These are phyloP conservation scores for Galerucella calmariensis DNA, from an alignment of 2,888 invertebrate genomes.

Conservation along the genomic window DNA sequence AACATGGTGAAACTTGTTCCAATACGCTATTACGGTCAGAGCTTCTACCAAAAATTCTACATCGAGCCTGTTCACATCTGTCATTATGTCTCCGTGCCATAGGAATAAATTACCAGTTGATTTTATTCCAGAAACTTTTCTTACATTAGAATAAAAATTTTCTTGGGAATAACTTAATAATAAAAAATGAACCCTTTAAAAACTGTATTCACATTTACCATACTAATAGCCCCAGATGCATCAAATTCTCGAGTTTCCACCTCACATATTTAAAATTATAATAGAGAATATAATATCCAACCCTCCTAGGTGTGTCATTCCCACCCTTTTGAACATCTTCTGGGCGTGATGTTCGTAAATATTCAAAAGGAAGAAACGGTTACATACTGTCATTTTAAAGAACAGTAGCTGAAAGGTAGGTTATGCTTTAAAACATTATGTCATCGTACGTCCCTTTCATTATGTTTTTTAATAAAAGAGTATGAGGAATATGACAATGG, in stretches of 20 bases:
- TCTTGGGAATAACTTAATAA: no score
- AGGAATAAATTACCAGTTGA: no score
- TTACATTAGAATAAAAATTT: no score
- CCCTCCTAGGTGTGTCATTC: conserved; percentile 39
- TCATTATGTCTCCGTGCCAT: no score
- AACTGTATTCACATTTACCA: not conserved
- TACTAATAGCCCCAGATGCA: conserved; percentile 8
- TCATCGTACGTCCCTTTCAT: conserved; percentile 4
- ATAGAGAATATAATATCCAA: conserved; percentile 33
- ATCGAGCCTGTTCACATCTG: no score
- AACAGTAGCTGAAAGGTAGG: conserved; percentile 20
- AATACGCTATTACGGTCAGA: no score
- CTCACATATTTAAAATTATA: conserved; percentile 23
- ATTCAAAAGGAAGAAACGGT: conserved; percentile 44
- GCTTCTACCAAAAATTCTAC: no score
- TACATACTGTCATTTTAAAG: conserved; percentile 29
- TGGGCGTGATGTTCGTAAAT: conserved; percentile 47
- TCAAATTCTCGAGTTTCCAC: conserved; percentile 21
- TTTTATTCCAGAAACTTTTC: no score
- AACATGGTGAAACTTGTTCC: no score
- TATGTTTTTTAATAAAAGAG: not conserved
- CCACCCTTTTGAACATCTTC: conserved; percentile 47
- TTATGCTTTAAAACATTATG: conserved; percentile 25
- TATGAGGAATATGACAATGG: not conserved
- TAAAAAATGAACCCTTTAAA: not conserved